Percentiles rank a stretch among this genome's conserved stretches.
Conservation (phyloP, 2,888 invertebrate species). For the Mesorhabditis spiculigera region DNA sequence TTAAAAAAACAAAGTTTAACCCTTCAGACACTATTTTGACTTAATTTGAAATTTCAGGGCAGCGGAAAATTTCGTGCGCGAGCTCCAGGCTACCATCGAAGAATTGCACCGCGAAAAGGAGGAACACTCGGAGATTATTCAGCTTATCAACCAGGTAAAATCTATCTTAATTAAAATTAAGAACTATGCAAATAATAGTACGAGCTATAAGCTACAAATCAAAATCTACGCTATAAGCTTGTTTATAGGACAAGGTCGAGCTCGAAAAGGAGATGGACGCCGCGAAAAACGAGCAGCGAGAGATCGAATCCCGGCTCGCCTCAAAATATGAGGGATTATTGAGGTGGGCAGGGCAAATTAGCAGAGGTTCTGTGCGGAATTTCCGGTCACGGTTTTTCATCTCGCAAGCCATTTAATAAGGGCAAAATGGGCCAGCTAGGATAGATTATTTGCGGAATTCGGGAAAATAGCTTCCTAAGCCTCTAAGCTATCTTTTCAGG, state of each 20-base stretch:
- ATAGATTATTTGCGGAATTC: too few species aligned
- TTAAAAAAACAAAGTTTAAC: not conserved
- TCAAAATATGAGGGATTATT: slow-evolving; percentile 25
- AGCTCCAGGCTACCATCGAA: slow-evolving; percentile 41
- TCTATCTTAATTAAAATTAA: not conserved
- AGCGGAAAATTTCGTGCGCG: slow-evolving; percentile 29
- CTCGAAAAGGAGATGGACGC: slow-evolving; percentile 39
- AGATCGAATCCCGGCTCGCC: slow-evolving; percentile 32
- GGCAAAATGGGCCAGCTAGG: too few species aligned
- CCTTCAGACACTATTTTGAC: not conserved
- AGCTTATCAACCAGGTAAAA: slow-evolving; percentile 45
- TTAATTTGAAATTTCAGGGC: slow-evolving; percentile 13
- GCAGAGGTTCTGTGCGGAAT: not conserved
- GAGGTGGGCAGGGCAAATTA: not conserved
- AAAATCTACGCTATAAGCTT: not conserved
- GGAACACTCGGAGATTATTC: slow-evolving; percentile 53
- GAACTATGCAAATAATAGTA: not conserved
- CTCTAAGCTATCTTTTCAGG: too few species aligned
- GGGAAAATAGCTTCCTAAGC: too few species aligned
- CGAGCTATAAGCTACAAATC: not conserved
- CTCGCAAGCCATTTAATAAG: not conserved
- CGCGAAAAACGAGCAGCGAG: slow-evolving; percentile 38
- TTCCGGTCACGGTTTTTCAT: too few species aligned
- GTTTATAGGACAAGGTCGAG: slow-evolving; percentile 43
- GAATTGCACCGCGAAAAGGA: slow-evolving; percentile 52